Evolutionary conservation across 2,113 vertebrate genomes (phyloP), one percentile per base, ranked within the genome.

Genomic region (Brienomyrus longianalis): DNA sequence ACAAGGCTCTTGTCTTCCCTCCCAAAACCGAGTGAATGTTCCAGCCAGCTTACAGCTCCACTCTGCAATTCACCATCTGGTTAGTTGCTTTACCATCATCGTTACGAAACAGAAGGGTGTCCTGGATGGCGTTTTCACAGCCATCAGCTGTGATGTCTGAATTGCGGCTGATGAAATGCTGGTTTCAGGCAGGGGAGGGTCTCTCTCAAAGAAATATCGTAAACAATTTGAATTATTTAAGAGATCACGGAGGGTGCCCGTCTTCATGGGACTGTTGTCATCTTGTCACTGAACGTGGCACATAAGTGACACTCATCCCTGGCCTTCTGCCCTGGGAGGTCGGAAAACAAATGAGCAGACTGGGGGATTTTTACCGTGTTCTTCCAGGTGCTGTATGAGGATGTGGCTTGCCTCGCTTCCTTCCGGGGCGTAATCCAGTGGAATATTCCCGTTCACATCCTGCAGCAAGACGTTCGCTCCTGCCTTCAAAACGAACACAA

Each of bases 401-500:
- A 99, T 97, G 52, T 94, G 96, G 92, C 96, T 96, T 89, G 96
- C 97, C 93, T 99, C 97, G 0, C 97, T 97, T 56, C 98, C 98
- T 92, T 99, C 98, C 0, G 94, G 90, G 3, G 98, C 94, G 51
- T 98, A 99, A 93, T 99, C 98, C 92, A 99, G 93, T 0, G 98
- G 95, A 90, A 97, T 95, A 92, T 97, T 98, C 70, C 98, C 97
- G 86, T 97, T 97, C 77, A 98, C 96, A 3, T 99, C 98, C 92
- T 98, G 98, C 62, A 99, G 96, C 89, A 99, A 95, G 15, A 97
- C 95, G n/a, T 98, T 97, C 91, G 97, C 97, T 92, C 98, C 98
- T 0, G 97, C 95, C 98, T 99, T 91, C 2, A 86, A 50, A 86
- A 7, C 15, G 43, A 80, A 80, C 13, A 17, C 86, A 77, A 90